Conservation (phyloP, 2,797 vertebrate species). For the Notolepis coatsorum region DNA sequence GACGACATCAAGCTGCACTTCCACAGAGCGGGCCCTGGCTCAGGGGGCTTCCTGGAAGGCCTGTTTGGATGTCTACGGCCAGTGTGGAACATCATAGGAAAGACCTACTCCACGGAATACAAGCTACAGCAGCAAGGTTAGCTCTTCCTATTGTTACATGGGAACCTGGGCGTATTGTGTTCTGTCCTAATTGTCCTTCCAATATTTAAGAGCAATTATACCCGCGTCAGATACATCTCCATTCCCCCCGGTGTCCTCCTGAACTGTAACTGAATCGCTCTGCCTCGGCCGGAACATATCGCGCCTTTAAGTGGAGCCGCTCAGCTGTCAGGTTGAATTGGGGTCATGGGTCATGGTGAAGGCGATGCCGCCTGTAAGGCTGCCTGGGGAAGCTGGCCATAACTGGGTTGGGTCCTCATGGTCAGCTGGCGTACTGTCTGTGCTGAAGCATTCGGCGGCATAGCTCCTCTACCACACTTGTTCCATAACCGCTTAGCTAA, state of each 20-base stretch:
- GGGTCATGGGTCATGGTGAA: slow-evolving; percentile 60
- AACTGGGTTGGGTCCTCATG: slow-evolving; percentile 32
- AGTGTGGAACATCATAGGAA: slow-evolving; percentile 99
- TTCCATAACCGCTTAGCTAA: slow-evolving; percentile 33
- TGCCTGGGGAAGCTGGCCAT: slow-evolving; percentile 30
- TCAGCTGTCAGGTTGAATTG: slow-evolving; percentile 61
- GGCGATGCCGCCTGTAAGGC: slow-evolving; percentile 46
- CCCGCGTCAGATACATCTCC: slow-evolving; percentile 11
- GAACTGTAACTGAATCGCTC: slow-evolving; percentile 45
- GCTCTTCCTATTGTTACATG: slow-evolving; percentile 22
- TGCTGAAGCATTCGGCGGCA: slow-evolving; percentile 4
- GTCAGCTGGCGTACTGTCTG: slow-evolving; percentile 19
- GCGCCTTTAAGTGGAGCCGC: slow-evolving; percentile 24
- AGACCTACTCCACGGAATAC: slow-evolving; percentile 98
- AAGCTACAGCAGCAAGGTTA: slow-evolving; percentile 98
- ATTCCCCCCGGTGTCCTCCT: slow-evolving; percentile 25
- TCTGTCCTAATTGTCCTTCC: slow-evolving; percentile 15
- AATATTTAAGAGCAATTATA: slow-evolving; percentile 31
- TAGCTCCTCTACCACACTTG: background rate
- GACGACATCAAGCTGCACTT: slow-evolving; percentile 97
- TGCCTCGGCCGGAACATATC: slow-evolving; percentile 11
- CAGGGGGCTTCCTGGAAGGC: slow-evolving; percentile 95
- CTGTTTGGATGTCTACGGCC: slow-evolving; percentile 96
- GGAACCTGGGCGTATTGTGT: slow-evolving; percentile 11
- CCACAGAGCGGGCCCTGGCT: slow-evolving; percentile 88